Percentiles rank a stretch among this genome's conserved stretches.
phyloP scores from a whole-genome alignment of 1,140 invertebrate genomes.

The Nylanderia fulva region DNA sequence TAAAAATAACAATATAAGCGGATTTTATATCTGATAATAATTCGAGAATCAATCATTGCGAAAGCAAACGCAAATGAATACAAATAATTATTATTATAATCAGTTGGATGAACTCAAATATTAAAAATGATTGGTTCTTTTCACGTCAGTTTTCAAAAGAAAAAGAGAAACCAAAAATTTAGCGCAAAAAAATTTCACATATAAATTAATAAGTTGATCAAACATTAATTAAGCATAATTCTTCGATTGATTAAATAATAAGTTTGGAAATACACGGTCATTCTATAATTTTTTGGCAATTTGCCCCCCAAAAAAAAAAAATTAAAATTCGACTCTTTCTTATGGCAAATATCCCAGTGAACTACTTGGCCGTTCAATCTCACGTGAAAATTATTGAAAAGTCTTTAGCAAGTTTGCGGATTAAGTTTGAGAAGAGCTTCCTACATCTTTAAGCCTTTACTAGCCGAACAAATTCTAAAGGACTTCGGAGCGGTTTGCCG shows the following conservation, averaged over 20 bases:
- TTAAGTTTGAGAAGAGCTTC: conserved; percentile 40
- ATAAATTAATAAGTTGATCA: neutral
- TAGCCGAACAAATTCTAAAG: conserved; percentile 14
- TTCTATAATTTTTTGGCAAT: conserved; percentile 21
- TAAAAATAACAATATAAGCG: conserved; percentile 5
- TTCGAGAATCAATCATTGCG: neutral
- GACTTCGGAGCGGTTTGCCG: conserved; percentile 7
- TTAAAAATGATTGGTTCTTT: neutral
- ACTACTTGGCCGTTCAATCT: neutral
- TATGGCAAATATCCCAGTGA: neutral
- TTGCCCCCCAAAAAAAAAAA: no score
- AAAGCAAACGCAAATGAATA: neutral
- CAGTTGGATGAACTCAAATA: neutral
- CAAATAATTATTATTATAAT: neutral
- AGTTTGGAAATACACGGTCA: neutral
- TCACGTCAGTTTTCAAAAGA: neutral
- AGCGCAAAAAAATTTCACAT: neutral
- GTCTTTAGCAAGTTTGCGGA: conserved; percentile 30
- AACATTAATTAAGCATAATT: conserved; percentile 29
- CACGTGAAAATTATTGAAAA: conserved; percentile 24
- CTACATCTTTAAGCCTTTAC: conserved; percentile 26
- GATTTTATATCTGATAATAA: neutral
- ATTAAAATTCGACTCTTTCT: neutral
- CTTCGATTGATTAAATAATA: conserved; percentile 40
- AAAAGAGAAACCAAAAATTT: neutral